Conservation (phyloP, 2,888 invertebrate species). For the Eupeodes luniger region DNA sequence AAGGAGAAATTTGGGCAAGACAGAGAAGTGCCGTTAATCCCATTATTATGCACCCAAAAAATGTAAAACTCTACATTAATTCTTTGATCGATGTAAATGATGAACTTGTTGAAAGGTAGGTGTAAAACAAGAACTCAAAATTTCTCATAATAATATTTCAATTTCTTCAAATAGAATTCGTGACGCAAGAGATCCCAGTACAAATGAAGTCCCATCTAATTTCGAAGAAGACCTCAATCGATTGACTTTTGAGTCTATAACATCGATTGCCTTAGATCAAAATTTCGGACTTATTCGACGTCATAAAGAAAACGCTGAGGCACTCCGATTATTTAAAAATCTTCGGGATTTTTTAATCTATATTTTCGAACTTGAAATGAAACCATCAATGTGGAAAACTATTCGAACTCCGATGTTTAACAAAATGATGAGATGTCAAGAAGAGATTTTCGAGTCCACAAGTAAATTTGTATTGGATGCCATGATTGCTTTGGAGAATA, state of each 20-base stretch:
- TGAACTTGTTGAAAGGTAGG: conserved; percentile 71
- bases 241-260: conserved; percentile 87
- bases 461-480: conserved; percentile 81
- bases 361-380: conserved; percentile 77
- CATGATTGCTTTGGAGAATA: conserved; percentile 79
- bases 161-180: conserved; percentile 79
- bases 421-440: conserved; percentile 76
- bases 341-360: conserved; percentile 64
- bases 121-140: neutral
- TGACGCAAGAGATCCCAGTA: conserved; percentile 79
- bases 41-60: conserved; percentile 86
- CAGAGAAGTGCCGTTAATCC: conserved; percentile 88
- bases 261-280: conserved; percentile 83
- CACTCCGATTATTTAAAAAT: conserved; percentile 75
- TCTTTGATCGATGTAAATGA: conserved; percentile 84
- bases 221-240: conserved; percentile 85
- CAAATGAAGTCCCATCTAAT: conserved; percentile 83
- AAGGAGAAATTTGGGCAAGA: conserved; percentile 88
- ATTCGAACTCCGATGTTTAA: conserved; percentile 78
- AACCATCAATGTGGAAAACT: conserved; percentile 79
- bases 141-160: no score
- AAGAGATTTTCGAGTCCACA: conserved; percentile 77
- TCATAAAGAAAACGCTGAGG: conserved; percentile 70
- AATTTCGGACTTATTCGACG: conserved; percentile 79
- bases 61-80: conserved; percentile 84